Evolutionary conservation across 2,797 vertebrate species (phyloP).

Genomic region (Galaxias olidus): DNA sequence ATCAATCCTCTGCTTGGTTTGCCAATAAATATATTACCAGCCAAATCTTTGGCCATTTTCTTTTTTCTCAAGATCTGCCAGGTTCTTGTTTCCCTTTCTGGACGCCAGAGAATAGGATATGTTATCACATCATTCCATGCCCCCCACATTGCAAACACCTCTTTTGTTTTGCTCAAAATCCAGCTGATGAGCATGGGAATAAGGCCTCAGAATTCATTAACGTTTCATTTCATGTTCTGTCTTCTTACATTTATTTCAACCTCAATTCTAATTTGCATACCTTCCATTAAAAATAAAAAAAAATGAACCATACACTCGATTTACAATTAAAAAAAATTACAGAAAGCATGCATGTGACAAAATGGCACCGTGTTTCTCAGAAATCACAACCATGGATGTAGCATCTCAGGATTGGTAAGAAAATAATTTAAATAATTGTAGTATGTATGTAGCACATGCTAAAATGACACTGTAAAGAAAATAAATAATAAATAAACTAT

Average conservation of each 20-base stretch:
- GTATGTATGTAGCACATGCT: too few species aligned
- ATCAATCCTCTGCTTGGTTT: too few species aligned
- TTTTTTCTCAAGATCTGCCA: background rate
- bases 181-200: slow-evolving; percentile 20
- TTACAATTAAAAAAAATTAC: background rate
- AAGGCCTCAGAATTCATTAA: slow-evolving; percentile 39
- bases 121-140: slow-evolving; percentile 19
- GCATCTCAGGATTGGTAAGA: background rate
- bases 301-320: background rate
- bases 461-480: too few species aligned
- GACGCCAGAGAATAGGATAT: slow-evolving; percentile 17
- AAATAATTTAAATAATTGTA: too few species aligned
- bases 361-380: background rate
- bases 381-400: background rate
- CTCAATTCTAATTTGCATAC: slow-evolving; percentile 8
- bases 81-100: background rate
- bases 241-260: slow-evolving; percentile 44
- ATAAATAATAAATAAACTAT: too few species aligned
- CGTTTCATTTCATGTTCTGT: slow-evolving; percentile 47
- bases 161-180: slow-evolving; percentile 37
- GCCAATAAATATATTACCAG: background rate
- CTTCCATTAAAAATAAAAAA: slow-evolving; percentile 11
- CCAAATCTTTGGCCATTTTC: slow-evolving; percentile 1
- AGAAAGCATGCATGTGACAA: background rate
- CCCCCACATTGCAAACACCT: slow-evolving; percentile 12